Conservation (phyloP, 2,797 vertebrate genomes). For the Betta splendens region DNA sequence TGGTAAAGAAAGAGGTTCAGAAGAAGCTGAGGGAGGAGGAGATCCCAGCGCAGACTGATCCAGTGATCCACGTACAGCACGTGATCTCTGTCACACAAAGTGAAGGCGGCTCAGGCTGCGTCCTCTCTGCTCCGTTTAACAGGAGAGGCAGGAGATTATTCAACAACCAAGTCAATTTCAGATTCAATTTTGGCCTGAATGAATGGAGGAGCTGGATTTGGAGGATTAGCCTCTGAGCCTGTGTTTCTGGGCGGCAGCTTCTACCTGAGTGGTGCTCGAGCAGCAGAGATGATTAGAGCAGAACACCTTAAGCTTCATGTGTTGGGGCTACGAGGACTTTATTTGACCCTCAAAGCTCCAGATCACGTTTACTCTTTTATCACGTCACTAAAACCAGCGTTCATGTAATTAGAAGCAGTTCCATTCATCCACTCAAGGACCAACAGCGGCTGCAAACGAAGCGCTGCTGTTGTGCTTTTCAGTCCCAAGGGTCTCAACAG, state of each 20-base stretch:
- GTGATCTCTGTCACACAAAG: too few relatives aligned
- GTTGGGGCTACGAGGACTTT: too few relatives aligned
- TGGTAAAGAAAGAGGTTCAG: background rate
- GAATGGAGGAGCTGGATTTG: constrained; percentile 41
- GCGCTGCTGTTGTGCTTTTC: background rate
- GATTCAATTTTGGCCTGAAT: constrained; percentile 49
- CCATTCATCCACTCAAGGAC: background rate
- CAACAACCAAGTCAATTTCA: constrained; percentile 47
- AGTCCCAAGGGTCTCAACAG: background rate
- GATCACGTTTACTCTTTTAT: too few relatives aligned
- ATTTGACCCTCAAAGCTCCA: too few relatives aligned
- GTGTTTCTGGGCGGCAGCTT: constrained; percentile 24
- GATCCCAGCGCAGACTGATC: too few relatives aligned
- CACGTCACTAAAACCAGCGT: background rate
- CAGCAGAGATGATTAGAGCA: constrained; percentile 10
- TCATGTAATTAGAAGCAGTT: background rate
- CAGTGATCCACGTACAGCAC: too few relatives aligned
- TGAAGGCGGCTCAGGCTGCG: constrained; percentile 9
- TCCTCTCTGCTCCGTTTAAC: constrained; percentile 24
- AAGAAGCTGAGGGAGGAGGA: too few relatives aligned
- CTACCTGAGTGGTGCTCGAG: constrained; percentile 42
- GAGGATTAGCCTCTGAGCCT: constrained; percentile 40
- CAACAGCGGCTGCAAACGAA: background rate
- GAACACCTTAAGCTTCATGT: too few relatives aligned
- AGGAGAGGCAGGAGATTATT: constrained; percentile 32